These are phyloP conservation scores for Chouioia cunea DNA, from an alignment of 2,888 invertebrate genomes.

Conservation along the genomic window DNA sequence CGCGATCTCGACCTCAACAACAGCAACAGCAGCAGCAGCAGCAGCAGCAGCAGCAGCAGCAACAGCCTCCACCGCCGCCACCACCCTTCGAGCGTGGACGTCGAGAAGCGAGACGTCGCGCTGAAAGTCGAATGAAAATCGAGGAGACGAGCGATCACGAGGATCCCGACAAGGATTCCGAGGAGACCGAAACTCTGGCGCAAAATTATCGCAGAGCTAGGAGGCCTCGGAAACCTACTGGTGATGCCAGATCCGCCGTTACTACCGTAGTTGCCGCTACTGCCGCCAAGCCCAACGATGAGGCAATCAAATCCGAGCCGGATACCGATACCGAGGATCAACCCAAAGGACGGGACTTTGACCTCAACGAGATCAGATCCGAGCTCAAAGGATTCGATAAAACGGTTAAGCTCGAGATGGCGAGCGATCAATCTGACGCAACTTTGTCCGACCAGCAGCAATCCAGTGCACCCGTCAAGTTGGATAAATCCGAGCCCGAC, in stretches of 20 bases:
- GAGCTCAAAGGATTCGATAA: conserved; percentile 85
- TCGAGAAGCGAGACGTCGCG: conserved; percentile 64
- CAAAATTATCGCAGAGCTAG: conserved; percentile 58
- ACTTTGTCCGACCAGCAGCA: conserved; percentile 58
- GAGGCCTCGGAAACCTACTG: conserved; percentile 65
- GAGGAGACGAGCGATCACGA: conserved; percentile 63
- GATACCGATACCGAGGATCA: conserved; percentile 70
- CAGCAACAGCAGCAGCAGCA: conserved; percentile 53
- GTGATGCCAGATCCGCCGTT: conserved; percentile 58
- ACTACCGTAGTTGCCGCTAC: too few species aligned
- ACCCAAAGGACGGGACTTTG: conserved; percentile 81
- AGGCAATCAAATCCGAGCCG: conserved; percentile 67
- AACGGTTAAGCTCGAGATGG: conserved; percentile 70
- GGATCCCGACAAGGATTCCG: conserved; percentile 58
- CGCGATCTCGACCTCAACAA: conserved; percentile 49
- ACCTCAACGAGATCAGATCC: conserved; percentile 86
- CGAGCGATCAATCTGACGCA: conserved; percentile 67
- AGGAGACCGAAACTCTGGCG: conserved; percentile 40
- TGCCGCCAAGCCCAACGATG: conserved; percentile 27
- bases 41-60: too few species aligned
- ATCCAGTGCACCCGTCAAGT: conserved; percentile 3
- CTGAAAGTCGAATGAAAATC: conserved; percentile 69
- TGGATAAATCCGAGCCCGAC: conserved; percentile 38
- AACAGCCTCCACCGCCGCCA: conserved; percentile 51
- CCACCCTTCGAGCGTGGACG: conserved; percentile 59